Evolutionary conservation across 2,797 vertebrate species (phyloP).

Genomic region (Thaleichthys pacificus): DNA sequence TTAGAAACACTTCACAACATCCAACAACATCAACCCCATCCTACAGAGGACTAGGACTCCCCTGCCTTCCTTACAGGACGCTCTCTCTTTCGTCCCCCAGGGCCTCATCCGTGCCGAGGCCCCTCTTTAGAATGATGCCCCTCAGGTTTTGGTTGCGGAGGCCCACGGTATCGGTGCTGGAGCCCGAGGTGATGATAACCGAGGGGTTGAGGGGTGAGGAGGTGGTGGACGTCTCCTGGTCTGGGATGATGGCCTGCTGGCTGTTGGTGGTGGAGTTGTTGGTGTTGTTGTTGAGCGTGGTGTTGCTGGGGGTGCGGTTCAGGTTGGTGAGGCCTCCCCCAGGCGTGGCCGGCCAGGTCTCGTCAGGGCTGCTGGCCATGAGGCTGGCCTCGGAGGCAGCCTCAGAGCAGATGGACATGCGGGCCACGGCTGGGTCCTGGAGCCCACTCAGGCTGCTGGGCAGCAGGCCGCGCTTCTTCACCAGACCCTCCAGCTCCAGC

Average conservation of each 20-base stretch:
- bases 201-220: conserved; percentile 52
- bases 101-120: conserved; percentile 56
- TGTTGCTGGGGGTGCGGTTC: conserved; percentile 82
- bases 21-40: background rate
- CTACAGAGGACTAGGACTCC: background rate
- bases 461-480: conserved; percentile 78
- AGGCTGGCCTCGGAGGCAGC: conserved; percentile 83
- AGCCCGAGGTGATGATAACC: conserved; percentile 80
- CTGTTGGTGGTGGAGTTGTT: conserved; percentile 77
- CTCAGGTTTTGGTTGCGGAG: conserved; percentile 90
- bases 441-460: conserved; percentile 83
- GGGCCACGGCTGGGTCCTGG: conserved; percentile 82
- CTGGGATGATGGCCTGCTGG: conserved; percentile 69
- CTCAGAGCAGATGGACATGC: conserved; percentile 99
- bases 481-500: conserved; percentile 83
- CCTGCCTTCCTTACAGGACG: conserved; percentile 79
- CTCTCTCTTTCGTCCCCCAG: conserved; percentile 89
- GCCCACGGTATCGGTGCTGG: conserved; percentile 63
- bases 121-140: conserved; percentile 62
- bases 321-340: conserved; percentile 73
- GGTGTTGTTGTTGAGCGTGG: conserved; percentile 87
- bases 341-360: conserved; percentile 80
- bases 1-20: conserved; percentile 30
- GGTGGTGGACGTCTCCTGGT: conserved; percentile 62
- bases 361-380: conserved; percentile 90